A percentile compares a stretch with the other conserved stretches of the same genome.
Conservation (phyloP, 37 sponge, comb jelly and placozoan genomes). For the Ephydatia muelleri region DNA sequence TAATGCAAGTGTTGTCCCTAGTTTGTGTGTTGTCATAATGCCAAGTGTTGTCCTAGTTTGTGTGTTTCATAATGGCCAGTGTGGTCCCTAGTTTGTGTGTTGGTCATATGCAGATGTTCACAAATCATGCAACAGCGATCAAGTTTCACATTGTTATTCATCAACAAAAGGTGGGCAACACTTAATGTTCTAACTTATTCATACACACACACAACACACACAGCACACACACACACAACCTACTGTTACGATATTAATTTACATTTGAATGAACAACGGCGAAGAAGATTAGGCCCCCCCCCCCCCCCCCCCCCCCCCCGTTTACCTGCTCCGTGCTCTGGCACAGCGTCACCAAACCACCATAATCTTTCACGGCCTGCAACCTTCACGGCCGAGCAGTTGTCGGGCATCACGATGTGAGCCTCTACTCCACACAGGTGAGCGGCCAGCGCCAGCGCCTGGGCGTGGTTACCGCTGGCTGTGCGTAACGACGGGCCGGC, state of each 20-base stretch:
- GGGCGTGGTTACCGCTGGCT: constrained; percentile 88
- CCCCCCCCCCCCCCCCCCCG: not conserved
- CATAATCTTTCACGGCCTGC: constrained; percentile 64
- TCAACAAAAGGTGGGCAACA: too few species aligned
- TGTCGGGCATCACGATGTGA: constrained; percentile 77
- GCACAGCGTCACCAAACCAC: constrained; percentile 63
- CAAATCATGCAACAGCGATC: too few species aligned
- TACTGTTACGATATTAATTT: not conserved
- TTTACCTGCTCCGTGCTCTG: constrained; percentile 49
- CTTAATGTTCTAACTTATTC: too few species aligned
- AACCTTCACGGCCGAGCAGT: constrained; percentile 46
- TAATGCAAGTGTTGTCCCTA: too few species aligned
- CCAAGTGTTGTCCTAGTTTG: too few species aligned
- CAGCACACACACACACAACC: not conserved
- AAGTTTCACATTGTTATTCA: too few species aligned
- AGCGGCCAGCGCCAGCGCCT: constrained; percentile 74
- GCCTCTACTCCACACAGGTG: constrained; percentile 43
- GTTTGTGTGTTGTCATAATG: too few species aligned
- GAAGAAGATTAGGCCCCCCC: not conserved
- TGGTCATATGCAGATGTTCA: too few species aligned
- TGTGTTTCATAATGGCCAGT: too few species aligned
- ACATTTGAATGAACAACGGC: not conserved
- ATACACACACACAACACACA: not conserved
- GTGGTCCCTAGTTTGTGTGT: too few species aligned
- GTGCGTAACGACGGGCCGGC: constrained; percentile 72